phyloP scores from a whole-genome alignment of 2,888 invertebrate species.

The Oasisia sp. region DNA sequence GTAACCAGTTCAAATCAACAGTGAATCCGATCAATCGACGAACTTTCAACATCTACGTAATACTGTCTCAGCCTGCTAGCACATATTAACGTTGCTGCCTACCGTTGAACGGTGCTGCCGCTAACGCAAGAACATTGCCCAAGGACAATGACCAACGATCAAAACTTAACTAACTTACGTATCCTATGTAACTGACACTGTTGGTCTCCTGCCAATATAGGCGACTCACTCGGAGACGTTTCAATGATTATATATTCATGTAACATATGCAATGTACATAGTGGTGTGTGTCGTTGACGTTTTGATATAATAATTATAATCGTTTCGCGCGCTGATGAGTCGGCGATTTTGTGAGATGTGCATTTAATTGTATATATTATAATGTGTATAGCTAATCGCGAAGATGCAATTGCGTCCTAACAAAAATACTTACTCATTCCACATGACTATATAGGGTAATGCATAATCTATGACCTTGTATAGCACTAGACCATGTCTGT shows the following conservation, averaged over 20 bases:
- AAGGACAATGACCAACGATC: neutral
- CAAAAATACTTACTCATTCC: neutral
- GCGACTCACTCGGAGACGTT: neutral
- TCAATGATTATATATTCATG: neutral
- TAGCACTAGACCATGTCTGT: too few species aligned
- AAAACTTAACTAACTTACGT: constrained; percentile 7
- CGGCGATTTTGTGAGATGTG: neutral
- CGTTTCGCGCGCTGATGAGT: neutral
- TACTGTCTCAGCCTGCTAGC: neutral
- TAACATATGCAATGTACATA: neutral
- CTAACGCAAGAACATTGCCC: neutral
- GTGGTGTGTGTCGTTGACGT: neutral
- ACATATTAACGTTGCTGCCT: neutral
- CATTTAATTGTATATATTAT: neutral
- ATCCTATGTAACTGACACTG: neutral
- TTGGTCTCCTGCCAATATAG: neutral
- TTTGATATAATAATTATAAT: neutral
- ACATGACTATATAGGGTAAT: too few species aligned
- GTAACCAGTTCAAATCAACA: neutral
- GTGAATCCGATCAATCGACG: neutral
- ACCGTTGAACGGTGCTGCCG: neutral
- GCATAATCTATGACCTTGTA: too few species aligned
- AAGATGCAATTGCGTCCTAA: neutral
- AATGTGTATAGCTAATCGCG: neutral
- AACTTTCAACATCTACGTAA: neutral